phyloP scores from a whole-genome alignment of 2,113 vertebrate genomes.

The Argyrosomus japonicus region DNA sequence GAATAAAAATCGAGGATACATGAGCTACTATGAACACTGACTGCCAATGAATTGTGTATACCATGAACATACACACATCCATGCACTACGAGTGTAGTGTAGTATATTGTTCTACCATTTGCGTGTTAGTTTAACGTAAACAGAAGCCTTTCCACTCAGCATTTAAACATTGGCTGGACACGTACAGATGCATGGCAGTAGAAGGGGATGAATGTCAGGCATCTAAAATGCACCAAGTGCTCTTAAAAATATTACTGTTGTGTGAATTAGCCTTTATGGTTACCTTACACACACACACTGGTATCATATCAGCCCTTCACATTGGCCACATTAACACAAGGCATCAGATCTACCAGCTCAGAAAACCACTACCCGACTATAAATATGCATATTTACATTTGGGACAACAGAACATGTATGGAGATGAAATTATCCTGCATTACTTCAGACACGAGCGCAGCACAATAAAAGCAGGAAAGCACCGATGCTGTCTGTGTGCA shows the following conservation, averaged over 20 bases:
- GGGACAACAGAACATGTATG: background rate
- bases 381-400: slow-evolving; percentile 19
- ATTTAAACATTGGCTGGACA: background rate
- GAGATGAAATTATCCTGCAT: background rate
- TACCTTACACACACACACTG: background rate
- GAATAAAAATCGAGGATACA: background rate
- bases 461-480: background rate
- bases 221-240: background rate
- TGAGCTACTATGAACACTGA: background rate
- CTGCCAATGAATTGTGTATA: background rate
- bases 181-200: background rate
- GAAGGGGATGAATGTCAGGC: background rate
- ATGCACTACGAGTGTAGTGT: background rate
- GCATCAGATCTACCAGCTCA: background rate
- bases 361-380: background rate
- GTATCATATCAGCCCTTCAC: background rate
- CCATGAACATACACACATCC: slow-evolving; percentile 15
- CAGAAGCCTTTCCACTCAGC: background rate
- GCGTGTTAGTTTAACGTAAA: background rate
- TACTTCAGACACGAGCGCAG: background rate
- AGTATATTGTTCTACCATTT: too few species aligned
- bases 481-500: background rate
- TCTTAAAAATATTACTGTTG: background rate
- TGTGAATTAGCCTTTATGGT: background rate
- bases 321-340: background rate